Base-by-base conservation (phyloP, 2,888 invertebrate genomes). In the Sphinx pinastri region DNA sequence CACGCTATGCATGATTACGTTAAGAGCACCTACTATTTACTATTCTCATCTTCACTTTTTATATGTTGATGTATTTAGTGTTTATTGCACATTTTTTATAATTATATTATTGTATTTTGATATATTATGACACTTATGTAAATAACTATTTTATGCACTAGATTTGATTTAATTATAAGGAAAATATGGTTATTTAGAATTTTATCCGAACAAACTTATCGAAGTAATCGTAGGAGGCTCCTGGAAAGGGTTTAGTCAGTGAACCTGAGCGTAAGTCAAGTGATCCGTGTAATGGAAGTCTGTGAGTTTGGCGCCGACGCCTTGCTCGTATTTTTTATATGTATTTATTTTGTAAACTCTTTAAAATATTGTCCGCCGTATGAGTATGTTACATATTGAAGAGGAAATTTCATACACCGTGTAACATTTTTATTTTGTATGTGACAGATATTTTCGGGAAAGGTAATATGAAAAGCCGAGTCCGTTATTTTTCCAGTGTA, bases 1-100 rank as follows among this genome's bases (percentile, higher is more conserved):
- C 89, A 84, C 92, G 93, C 93, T 87, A 91, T 93, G 93, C 93
- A 94, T 94, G 93, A 86, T 89, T 91, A 91, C 85, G 84, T 81
- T 94, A 92, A 92, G 91, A 90, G 93, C 93, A 94, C 93, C 84
- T 85, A 81, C 74, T 84, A 76, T 77, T 84, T 82, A 86, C 77
- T 85, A 82, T 84, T 88, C 79, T 85, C 86, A 84, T 87, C 81
- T 79, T 82, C 76, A 80, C 86, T 81, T 63, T 63, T 63, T 86
- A 86, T 81, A 79, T 82, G 84, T 86, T 89, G 83, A 78, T 87
- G 84, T 88, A 89, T 75, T 88, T 86, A 88, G 81, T 88, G 81
- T 88, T 87, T 87, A 85, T 79, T 89, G 91, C 91, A 91, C 90
- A 84, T 85, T 87, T 87, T 88, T 81, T 63, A 80, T 78, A 77